phyloP scores from a whole-genome alignment of 2,888 invertebrate species.

The Mystacides longicornis region DNA sequence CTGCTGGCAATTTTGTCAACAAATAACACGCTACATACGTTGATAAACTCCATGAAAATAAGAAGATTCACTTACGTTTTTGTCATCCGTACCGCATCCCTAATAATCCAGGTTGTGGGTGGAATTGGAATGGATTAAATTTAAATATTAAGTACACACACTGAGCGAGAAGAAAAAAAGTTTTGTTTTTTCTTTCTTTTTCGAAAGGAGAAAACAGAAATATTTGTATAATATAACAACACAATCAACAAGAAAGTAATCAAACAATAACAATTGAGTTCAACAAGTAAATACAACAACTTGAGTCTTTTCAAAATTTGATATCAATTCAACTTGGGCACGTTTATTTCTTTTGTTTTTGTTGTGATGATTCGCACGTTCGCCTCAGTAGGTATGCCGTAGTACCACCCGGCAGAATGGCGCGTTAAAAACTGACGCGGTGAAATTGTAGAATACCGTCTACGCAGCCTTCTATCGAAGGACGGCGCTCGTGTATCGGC shows the following conservation, averaged over 20 bases:
- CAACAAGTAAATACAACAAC: not conserved
- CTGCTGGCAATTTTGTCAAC: slow-evolving; percentile 6
- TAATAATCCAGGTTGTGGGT: slow-evolving; percentile 13
- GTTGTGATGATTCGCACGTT: slow-evolving; percentile 5
- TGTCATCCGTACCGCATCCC: slow-evolving; percentile 14
- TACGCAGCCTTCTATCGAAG: slow-evolving; percentile 3
- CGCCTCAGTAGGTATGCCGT: not conserved
- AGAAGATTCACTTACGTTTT: slow-evolving; percentile 9
- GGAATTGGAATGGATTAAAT: too few species aligned
- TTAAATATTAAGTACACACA: too few species aligned
- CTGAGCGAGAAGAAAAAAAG: too few species aligned
- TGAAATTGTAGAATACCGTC: slow-evolving; percentile 7
- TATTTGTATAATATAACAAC: slow-evolving; percentile 8
- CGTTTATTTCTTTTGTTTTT: slow-evolving; percentile 17
- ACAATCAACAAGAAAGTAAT: not conserved
- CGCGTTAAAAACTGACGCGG: slow-evolving; percentile 16
- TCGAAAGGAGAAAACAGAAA: too few species aligned
- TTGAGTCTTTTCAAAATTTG: not conserved
- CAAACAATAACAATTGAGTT: not conserved
- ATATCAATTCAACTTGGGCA: slow-evolving; percentile 4
- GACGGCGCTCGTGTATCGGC: not conserved
- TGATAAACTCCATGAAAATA: not conserved
- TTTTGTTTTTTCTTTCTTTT: too few species aligned
- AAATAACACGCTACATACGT: not conserved
- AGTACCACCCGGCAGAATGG: slow-evolving; percentile 5